These are phyloP conservation scores for Watsonalla cultraria DNA, from an alignment of 2,888 invertebrate species.

Conservation along the genomic window DNA sequence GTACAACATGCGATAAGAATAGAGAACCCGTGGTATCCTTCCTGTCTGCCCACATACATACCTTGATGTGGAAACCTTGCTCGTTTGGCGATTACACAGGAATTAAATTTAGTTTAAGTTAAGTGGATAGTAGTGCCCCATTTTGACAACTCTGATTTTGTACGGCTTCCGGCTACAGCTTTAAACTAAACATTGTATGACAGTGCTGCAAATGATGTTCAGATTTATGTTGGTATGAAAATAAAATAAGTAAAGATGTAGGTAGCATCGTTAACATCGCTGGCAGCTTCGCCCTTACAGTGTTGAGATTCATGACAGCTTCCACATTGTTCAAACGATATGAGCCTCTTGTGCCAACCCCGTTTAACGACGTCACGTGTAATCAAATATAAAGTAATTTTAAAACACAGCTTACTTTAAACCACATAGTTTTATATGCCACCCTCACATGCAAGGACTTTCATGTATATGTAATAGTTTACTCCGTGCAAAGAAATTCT, in stretches of 20 bases:
- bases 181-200: too few species aligned
- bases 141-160: too few species aligned
- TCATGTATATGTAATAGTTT: conserved; percentile 26
- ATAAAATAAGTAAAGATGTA: neutral
- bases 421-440: conserved; percentile 22
- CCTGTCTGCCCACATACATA: too few species aligned
- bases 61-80: too few species aligned
- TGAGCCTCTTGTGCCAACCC: neutral
- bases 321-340: conserved; percentile 1
- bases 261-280: neutral
- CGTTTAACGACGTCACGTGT: neutral
- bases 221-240: neutral
- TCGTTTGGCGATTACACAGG: too few species aligned
- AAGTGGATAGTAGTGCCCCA: too few species aligned
- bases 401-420: conserved; percentile 22
- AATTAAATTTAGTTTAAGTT: too few species aligned
- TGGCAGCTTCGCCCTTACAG: neutral
- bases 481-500: conserved; percentile 8
- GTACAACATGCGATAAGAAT: too few species aligned
- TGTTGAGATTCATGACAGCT: conserved; percentile 1
- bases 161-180: too few species aligned
- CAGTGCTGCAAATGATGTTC: too few species aligned
- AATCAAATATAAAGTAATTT: conserved; percentile 23
- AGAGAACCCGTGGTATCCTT: too few species aligned
- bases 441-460: conserved; percentile 19